Percentiles rank a stretch among this genome's conserved stretches.
Evolutionary conservation across 2,797 vertebrate genomes (phyloP).

Genomic region (Tadarida brasiliensis): DNA sequence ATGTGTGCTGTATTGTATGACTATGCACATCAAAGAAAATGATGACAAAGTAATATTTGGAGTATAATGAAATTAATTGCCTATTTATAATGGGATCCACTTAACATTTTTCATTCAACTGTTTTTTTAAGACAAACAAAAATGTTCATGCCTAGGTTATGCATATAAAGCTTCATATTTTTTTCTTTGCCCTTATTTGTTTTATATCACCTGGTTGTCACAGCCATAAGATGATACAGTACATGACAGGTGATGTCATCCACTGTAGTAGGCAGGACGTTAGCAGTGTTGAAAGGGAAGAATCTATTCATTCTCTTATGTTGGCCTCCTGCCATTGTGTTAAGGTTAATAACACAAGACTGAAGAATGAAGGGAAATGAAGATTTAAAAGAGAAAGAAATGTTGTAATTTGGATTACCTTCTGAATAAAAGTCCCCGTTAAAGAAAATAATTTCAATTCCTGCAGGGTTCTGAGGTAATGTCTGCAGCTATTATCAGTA

Average conservation of each 20-base stretch:
- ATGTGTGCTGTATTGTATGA: neutral
- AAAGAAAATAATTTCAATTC: constrained; percentile 35
- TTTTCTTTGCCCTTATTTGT: constrained; percentile 60
- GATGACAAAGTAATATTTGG: neutral
- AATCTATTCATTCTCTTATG: constrained; percentile 50
- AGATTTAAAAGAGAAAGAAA: neutral
- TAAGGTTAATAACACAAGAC: constrained; percentile 49
- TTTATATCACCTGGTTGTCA: constrained; percentile 63
- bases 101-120: constrained; percentile 15
- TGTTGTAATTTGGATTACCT: neutral
- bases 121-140: constrained; percentile 56
- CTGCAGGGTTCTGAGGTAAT: neutral
- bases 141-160: constrained; percentile 18
- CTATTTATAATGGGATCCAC: neutral
- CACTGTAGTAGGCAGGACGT: neutral
- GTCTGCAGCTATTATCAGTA: neutral
- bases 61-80: neutral
- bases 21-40: neutral
- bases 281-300: neutral
- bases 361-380: constrained; percentile 28
- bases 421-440: neutral
- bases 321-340: constrained; percentile 26
- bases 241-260: neutral
- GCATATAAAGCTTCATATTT: neutral
- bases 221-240: constrained; percentile 43